Percentiles rank a stretch among this genome's conserved stretches.
Evolutionary conservation across 30 jellyfish, hydroid and myxozoan species (phyloP).

Genomic region (Turritopsis rubra): DNA sequence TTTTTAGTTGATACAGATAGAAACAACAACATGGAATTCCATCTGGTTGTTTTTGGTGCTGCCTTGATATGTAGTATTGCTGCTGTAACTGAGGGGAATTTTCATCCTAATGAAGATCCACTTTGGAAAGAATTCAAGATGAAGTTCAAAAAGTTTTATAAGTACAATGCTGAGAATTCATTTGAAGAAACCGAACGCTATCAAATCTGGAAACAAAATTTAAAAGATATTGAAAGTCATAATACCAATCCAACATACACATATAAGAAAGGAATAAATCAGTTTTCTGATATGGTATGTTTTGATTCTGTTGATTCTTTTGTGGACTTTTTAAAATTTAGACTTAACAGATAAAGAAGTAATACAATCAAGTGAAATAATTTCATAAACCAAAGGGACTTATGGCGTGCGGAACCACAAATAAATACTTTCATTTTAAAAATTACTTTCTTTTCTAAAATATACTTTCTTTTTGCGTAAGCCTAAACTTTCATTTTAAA

Average conservation of each 20-base stretch:
- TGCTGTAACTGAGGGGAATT: slow-evolving; percentile 27
- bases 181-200: slow-evolving; percentile 61
- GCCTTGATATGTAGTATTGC: background rate
- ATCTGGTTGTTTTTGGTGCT: slow-evolving; percentile 26
- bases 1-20: background rate
- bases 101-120: slow-evolving; percentile 45
- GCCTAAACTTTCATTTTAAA: too few relatives aligned
- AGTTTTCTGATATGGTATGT: slow-evolving; percentile 84
- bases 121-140: slow-evolving; percentile 85
- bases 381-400: too few relatives aligned
- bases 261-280: slow-evolving; percentile 67
- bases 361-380: too few relatives aligned
- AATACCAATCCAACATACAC: slow-evolving; percentile 47
- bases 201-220: slow-evolving; percentile 61
- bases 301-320: too few relatives aligned
- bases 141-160: slow-evolving; percentile 59
- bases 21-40: background rate
- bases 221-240: slow-evolving; percentile 47
- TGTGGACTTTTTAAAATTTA: too few relatives aligned
- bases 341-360: too few relatives aligned
- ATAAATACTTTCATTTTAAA: too few relatives aligned
- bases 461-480: too few relatives aligned
- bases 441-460: too few relatives aligned
- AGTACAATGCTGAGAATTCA: slow-evolving; percentile 5
- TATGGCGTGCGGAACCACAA: too few relatives aligned